Conservation (phyloP, 1,140 invertebrate species). For the Formica selysi region DNA sequence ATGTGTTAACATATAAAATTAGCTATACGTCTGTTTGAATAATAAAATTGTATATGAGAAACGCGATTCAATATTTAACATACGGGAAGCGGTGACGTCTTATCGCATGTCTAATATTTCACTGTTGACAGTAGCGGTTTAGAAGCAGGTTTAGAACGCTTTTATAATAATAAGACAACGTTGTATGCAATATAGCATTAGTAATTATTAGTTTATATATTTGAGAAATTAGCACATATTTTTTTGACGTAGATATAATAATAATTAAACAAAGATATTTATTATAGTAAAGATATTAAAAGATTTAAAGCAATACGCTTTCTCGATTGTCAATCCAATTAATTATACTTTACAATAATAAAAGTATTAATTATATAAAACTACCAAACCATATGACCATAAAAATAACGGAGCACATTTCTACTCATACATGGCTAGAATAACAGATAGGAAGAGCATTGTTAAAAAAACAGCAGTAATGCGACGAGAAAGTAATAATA, state of each 20-base stretch:
- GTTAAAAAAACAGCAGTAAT: background rate
- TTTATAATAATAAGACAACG: background rate
- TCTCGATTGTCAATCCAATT: background rate
- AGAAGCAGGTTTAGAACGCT: background rate
- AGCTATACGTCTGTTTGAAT: background rate
- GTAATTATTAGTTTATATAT: constrained; percentile 4
- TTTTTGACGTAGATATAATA: background rate
- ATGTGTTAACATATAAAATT: background rate
- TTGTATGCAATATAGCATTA: background rate
- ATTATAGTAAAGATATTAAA: background rate
- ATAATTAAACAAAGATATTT: background rate
- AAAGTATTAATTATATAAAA: background rate
- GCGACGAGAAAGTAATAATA: constrained; percentile 8
- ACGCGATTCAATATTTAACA: background rate
- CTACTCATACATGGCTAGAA: background rate
- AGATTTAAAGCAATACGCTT: background rate
- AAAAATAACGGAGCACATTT: background rate
- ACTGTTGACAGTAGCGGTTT: background rate
- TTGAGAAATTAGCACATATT: background rate
- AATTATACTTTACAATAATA: background rate
- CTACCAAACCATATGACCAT: background rate
- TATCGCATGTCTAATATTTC: constrained; percentile 20
- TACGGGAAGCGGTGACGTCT: constrained; percentile 4
- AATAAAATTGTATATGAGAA: background rate
- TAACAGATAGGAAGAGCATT: background rate